Evolutionary conservation across 37 sponge, comb jelly and placozoan genomes (phyloP).

Genomic region (Agelas oroides): DNA sequence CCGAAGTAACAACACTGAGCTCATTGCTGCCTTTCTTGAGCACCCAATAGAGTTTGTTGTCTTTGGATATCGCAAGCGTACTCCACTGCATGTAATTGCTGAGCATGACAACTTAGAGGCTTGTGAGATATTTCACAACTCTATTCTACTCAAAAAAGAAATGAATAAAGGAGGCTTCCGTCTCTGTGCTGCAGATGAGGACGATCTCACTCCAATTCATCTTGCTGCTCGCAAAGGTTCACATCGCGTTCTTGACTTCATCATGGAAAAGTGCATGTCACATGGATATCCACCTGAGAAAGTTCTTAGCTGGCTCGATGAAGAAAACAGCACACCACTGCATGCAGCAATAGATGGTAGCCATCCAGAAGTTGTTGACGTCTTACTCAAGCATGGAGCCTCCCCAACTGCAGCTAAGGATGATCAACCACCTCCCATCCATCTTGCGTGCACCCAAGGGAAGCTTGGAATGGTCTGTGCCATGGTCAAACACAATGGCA

Average conservation of each 20-base stretch:
- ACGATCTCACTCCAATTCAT: conserved; percentile 75
- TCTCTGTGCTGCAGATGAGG: conserved; percentile 76
- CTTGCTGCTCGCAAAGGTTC: conserved; percentile 79
- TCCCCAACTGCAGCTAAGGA: conserved; percentile 41
- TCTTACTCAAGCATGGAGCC: conserved; percentile 78
- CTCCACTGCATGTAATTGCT: conserved; percentile 73
- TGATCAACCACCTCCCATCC: conserved; percentile 68
- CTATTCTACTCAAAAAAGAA: background rate
- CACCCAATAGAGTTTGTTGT: conserved; percentile 41
- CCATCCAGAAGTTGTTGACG: conserved; percentile 72
- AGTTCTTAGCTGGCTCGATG: conserved; percentile 67
- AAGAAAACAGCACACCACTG: conserved; percentile 90
- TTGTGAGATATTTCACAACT: conserved; percentile 37
- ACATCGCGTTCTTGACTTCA: conserved; percentile 51
- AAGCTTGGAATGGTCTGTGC: conserved; percentile 56
- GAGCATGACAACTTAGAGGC: conserved; percentile 72
- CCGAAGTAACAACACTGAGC: conserved; percentile 35
- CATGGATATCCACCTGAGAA: conserved; percentile 72
- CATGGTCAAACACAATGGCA: conserved; percentile 44
- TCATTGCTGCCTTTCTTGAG: conserved; percentile 49
- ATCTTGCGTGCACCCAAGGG: conserved; percentile 79
- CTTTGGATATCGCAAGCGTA: conserved; percentile 59
- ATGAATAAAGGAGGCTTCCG: conserved; percentile 47
- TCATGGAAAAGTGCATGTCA: conserved; percentile 41
- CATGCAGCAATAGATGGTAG: conserved; percentile 89